Evolutionary conservation across 2,113 vertebrate species (phyloP).

Genomic region (Myiopsitta monachus): DNA sequence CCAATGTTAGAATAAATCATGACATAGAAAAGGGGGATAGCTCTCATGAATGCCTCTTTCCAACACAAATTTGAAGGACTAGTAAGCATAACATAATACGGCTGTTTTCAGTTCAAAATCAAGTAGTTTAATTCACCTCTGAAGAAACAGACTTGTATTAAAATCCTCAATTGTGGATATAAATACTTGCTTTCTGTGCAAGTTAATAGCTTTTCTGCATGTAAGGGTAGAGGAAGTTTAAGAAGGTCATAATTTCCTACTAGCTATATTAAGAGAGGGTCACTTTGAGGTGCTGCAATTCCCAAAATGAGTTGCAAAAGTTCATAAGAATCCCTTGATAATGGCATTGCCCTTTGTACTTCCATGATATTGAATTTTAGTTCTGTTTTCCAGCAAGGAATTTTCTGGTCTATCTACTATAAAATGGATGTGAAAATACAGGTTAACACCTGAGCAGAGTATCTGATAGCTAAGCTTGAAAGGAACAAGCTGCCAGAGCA

Average conservation of each 20-base stretch:
- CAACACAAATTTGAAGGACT: not conserved
- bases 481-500: not conserved
- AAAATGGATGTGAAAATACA: not conserved
- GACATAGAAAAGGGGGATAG: not conserved
- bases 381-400: not conserved
- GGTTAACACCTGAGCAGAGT: not conserved
- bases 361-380: not conserved
- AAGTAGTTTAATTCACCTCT: not conserved
- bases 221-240: conserved; percentile 1
- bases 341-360: not conserved
- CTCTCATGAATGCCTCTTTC: not conserved
- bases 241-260: conserved; percentile 2
- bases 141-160: not conserved
- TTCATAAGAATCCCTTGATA: not conserved
- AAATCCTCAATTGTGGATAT: not conserved
- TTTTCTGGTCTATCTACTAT: not conserved
- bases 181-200: not conserved
- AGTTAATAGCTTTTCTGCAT: conserved; percentile 18
- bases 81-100: not conserved
- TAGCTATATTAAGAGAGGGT: not conserved
- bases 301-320: not conserved
- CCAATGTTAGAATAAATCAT: not conserved
- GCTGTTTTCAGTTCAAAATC: not conserved
- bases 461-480: not conserved
- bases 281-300: not conserved